Conservation (phyloP, 1,140 invertebrate genomes). For the Tetramorium parvispinum region DNA sequence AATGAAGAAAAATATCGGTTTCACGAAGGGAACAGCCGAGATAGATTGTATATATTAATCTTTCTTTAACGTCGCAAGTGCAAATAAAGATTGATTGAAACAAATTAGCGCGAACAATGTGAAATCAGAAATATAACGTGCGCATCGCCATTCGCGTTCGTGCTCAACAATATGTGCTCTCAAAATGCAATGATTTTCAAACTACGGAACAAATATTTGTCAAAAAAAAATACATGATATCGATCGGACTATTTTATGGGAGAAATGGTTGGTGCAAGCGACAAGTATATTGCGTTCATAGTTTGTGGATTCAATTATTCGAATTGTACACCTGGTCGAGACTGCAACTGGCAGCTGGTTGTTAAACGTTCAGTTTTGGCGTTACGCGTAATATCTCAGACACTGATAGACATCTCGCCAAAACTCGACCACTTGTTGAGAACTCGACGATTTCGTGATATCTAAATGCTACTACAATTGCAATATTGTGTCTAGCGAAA, state of each 20-base stretch:
- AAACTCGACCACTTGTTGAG: constrained; percentile 42
- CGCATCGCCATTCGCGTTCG: neutral
- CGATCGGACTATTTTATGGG: neutral
- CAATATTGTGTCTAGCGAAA: neutral
- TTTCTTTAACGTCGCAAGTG: neutral
- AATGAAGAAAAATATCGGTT: constrained; percentile 16
- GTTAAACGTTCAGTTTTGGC: constrained; percentile 12
- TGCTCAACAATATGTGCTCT: neutral
- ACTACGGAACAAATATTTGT: neutral
- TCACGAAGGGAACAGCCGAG: neutral
- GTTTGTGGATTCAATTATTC: constrained; percentile 36
- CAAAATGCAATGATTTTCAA: constrained; percentile 10
- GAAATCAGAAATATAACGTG: neutral
- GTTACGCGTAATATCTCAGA: constrained; percentile 13
- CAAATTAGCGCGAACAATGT: neutral
- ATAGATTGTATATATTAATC: constrained; percentile 7
- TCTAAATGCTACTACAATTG: constrained; percentile 7
- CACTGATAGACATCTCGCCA: constrained; percentile 47
- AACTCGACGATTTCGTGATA: constrained; percentile 26
- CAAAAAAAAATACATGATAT: neutral
- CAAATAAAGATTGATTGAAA: constrained; percentile 22
- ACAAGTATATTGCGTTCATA: neutral
- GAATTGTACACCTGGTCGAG: constrained; percentile 9
- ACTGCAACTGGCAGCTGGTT: constrained; percentile 21
- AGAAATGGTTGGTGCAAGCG: neutral